Base-by-base conservation (phyloP, 2,113 vertebrate genomes). In the Syngnathoides biaculeatus region DNA sequence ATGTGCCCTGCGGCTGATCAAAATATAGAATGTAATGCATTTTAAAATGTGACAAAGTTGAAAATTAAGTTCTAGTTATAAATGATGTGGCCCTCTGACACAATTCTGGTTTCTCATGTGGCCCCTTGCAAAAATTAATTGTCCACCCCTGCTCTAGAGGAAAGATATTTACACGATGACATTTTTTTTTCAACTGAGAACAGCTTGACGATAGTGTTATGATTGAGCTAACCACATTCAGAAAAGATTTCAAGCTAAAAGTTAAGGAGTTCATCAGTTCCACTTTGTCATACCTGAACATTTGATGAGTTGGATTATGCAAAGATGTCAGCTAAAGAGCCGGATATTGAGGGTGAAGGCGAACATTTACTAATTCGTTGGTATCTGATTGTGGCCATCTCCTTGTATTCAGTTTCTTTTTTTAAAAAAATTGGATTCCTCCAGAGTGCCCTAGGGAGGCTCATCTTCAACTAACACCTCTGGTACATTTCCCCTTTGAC, bases 231-330 rank as follows among this genome's bases (percentile, higher is more conserved):
- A 13, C 12, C 0, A 67, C 61, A 65, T 24, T 14, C 26, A 52
- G 65, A 73, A 65, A 69, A 73, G 72, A 65, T 47, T 73, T 81
- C 59, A 60, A 72, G 61, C 47, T 71, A 77, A 71, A 85, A 82
- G 80, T 85, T 78, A 73, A 81, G 65, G 53, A 81, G 72, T 85
- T 87, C 66, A 64, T 82, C 69, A 87, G 78, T 84, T 79, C 72
- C 73, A 80, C 69, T 75, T 74, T 67, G 79, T 76, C 74, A 64
- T 73, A 74, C 75, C 79, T 82, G 24, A 74, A 73, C 75, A 78
- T 80, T 68, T 79, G 86, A 87, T 56, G 79, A 69, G 85, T 79
- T 88, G 69, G 87, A 88, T 88, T 87, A 90, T 88, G 85, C 87
- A 90, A 73, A 83, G 82, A 65, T 55, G 66, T 69, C 35, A 65